Evolutionary conservation across 2,797 vertebrate species (phyloP), one percentile per base, ranked within the genome.

Genomic region (Ciconia nigra): DNA sequence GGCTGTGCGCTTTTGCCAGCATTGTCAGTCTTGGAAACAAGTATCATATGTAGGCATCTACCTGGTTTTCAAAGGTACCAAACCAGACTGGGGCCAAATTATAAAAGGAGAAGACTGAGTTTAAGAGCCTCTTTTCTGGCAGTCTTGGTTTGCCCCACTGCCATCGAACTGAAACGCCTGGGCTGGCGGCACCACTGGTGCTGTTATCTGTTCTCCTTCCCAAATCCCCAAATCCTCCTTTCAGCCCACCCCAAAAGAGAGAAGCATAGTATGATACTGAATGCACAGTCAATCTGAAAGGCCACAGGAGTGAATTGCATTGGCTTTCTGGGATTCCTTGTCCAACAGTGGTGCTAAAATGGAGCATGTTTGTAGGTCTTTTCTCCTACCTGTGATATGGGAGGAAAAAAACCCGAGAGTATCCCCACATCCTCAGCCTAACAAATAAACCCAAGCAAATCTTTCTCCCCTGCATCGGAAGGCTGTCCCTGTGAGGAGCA

Each of bases 151-250:
- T 83, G 17, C 13, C n/a, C 17, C 63, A 9, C 8, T 61, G 42
- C 18, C 33, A 28, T 15, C 3, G 22, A 55, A 35, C 39, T 79
- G 58, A 51, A 83, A 22, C 0, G 2, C 5, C 39, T 0, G 0
- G 42, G 31, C 29, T 47, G 58, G 35, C 2, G 4, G 13, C 24
- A 62, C 15, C n/a, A 16, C 6, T 1, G 16, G 9, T 76, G 69
- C 33, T 66, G 69, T 22, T 21, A 12, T 2, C 54, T 37, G 11
- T 24, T 66, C 33, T 62, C 26, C n/a, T 51, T 52, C 78, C 20
- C 35, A 71, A 51, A 37, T 37, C 37, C 37, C 37, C 54, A 79
- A 76, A 79, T 41, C n/a, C 28, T 59, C 46, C 44, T 81, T 69
- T 31, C 69, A 70, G 29, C 39, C 17, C 44, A 61, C 13, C 15